Base-by-base conservation (phyloP, 2,113 vertebrate species). In the Turnix velox region DNA sequence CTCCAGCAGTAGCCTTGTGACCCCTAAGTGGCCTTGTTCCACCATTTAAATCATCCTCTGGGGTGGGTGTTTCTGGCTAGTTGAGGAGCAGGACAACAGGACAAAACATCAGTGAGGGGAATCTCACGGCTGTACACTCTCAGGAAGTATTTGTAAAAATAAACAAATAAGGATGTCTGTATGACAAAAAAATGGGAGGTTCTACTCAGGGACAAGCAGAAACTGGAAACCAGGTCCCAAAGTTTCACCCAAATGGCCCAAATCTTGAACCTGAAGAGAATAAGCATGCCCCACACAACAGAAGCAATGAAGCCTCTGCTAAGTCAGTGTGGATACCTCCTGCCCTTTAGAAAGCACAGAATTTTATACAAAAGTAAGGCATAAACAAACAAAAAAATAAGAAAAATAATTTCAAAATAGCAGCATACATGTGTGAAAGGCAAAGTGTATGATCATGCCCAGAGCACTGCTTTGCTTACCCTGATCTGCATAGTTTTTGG, bases 401-500 rank as follows among this genome's bases (percentile, higher is more conserved):
- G 7, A 91, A 39, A 65, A 77, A 11, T 48, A 39, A 39, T 68
- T 94, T 48, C 46, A 24, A 71, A 63, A 43, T 18, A 67, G 72
- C 20, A 66, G 13, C 22, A 14, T 16, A 33, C 8, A 8, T 25
- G 27, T 63, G 46, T n/a, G 16, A 9, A 72, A 76, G 12, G 57
- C 39, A 39, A 82, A 40, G 48, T 27, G 22, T 8, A 72, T 23
- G 23, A 63, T 10, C 4, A 7, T 19, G 8, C 18, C 31, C 18
- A 22, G 10, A 57, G 25, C 25, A 78, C 43, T 78, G 18, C 23
- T 59, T 14, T 12, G 88, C 98, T 98, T 95, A 99, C 99, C 98
- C 97, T 99, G 99, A 90, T 99, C 99, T 6, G 98, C 98, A 33
- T 99, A 99, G 97, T 99, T 99, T 96, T 98, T 99, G 87, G 98